phyloP scores from a whole-genome alignment of 1,140 invertebrate genomes.

The Liolophura sinensis region DNA sequence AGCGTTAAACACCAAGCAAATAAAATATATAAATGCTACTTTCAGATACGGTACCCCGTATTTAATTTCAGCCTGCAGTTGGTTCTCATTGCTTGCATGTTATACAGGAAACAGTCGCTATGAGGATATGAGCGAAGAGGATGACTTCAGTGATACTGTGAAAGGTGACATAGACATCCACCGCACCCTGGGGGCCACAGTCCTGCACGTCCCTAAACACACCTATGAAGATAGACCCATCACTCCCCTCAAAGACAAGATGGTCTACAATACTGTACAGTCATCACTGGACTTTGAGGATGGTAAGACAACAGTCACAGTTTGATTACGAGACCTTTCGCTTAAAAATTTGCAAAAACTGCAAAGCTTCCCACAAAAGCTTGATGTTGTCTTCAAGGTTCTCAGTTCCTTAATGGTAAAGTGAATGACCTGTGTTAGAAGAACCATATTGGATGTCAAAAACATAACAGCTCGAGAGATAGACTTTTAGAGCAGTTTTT shows the following conservation, averaged over 20 bases:
- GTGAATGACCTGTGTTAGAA: too few relatives aligned
- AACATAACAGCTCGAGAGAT: too few relatives aligned
- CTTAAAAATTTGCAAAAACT: not conserved
- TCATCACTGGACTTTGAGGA: constrained; percentile 57
- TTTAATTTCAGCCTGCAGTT: too few relatives aligned
- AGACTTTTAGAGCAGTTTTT: too few relatives aligned
- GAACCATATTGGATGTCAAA: too few relatives aligned
- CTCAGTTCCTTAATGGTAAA: too few relatives aligned
- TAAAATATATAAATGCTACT: too few relatives aligned
- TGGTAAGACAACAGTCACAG: constrained; percentile 35
- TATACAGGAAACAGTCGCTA: not conserved
- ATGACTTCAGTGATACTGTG: constrained; percentile 28
- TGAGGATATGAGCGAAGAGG: constrained; percentile 16
- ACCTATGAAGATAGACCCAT: constrained; percentile 53
- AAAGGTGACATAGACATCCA: constrained; percentile 17
- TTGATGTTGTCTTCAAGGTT: too few relatives aligned
- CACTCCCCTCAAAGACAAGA: constrained; percentile 53
- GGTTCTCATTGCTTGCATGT: constrained; percentile 1
- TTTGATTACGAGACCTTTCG: not conserved
- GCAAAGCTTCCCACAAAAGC: too few relatives aligned
- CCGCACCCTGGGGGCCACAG: not conserved
- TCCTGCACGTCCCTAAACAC: too few relatives aligned
- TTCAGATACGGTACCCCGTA: too few relatives aligned
- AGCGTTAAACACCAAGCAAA: too few relatives aligned
- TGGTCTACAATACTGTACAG: constrained; percentile 49